phyloP scores from a whole-genome alignment of 1,140 invertebrate species.

The Ridgeia piscesae region DNA sequence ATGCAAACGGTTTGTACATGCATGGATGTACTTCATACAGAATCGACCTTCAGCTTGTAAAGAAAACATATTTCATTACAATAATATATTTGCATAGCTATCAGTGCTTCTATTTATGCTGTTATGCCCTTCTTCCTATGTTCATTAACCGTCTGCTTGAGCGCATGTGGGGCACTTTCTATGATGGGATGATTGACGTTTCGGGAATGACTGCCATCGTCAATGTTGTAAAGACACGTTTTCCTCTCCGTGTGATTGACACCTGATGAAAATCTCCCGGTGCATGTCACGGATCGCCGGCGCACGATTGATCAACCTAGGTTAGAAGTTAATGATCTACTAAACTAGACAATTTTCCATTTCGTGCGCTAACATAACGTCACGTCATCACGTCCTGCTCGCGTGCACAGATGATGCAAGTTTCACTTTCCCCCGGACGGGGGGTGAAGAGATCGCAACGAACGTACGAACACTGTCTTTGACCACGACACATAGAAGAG shows the following conservation, averaged over 20 bases:
- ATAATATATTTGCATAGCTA: background rate
- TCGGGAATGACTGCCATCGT: background rate
- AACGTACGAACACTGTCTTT: background rate
- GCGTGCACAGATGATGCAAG: background rate
- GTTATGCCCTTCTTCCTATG: background rate
- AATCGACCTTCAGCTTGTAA: background rate
- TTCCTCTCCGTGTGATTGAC: background rate
- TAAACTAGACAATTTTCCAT: background rate
- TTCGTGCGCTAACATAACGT: background rate
- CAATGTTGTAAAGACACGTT: background rate
- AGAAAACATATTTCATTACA: background rate
- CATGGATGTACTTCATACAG: background rate
- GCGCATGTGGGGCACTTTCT: background rate
- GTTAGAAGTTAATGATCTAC: background rate
- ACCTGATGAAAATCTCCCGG: background rate
- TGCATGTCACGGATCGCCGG: background rate
- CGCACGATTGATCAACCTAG: background rate
- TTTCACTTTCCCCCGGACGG: background rate
- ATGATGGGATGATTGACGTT: background rate
- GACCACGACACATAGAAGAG: background rate
- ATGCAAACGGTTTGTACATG: too few species aligned
- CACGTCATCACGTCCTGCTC: background rate
- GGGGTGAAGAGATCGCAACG: background rate
- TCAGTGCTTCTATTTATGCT: background rate
- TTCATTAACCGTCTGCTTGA: background rate